phyloP scores from a whole-genome alignment of 1,140 invertebrate species.

The Zaprionus kolodkinae region DNA sequence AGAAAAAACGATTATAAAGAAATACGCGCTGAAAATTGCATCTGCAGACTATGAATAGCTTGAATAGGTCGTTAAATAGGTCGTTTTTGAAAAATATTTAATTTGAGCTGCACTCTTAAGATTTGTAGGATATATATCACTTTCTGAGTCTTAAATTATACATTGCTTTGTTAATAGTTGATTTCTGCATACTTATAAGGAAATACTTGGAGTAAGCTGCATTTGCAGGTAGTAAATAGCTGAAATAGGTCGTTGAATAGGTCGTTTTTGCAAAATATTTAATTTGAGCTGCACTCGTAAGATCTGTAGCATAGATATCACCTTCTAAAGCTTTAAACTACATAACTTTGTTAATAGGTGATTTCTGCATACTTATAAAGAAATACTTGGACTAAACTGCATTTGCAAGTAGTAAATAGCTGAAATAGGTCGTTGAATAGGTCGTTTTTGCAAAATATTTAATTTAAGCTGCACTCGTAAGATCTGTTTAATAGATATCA shows the following conservation, averaged over 20 bases:
- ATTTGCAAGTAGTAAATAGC: neutral
- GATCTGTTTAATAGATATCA: neutral
- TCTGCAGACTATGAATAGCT: neutral
- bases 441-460: neutral
- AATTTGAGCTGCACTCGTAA: neutral
- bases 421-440: too few species aligned
- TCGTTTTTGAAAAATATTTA: neutral
- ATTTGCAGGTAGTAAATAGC: neutral
- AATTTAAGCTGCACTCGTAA: neutral
- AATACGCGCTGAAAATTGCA: neutral
- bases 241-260: too few species aligned
- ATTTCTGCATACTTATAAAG: too few species aligned
- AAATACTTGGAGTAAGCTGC: too few species aligned
- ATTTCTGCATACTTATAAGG: too few species aligned
- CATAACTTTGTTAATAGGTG: too few species aligned
- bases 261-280: neutral
- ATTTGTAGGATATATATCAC: neutral
- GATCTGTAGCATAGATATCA: neutral
- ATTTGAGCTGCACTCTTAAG: neutral
- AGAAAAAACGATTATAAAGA: neutral
- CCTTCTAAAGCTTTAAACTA: too few species aligned
- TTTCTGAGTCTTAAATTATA: too few species aligned
- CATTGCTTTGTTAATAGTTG: too few species aligned
- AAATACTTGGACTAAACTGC: too few species aligned
- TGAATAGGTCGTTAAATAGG: too few species aligned